A percentile compares a stretch with the other conserved stretches of the same genome.
Evolutionary conservation across 2,888 invertebrate species (phyloP).

Genomic region (Nymphalis polychloros): DNA sequence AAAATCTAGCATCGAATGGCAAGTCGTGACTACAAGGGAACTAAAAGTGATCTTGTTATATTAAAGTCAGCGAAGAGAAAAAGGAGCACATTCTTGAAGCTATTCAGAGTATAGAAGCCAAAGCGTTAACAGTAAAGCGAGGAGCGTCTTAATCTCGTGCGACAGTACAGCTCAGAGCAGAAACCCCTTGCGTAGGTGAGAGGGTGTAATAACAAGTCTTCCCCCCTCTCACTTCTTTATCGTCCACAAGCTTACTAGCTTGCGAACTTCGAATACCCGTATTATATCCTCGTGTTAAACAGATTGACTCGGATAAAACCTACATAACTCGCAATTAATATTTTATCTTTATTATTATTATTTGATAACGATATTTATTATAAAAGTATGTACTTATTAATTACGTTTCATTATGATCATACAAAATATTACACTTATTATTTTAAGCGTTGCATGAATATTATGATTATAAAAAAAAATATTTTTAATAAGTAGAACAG

Average conservation of each 20-base stretch:
- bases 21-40: not conserved
- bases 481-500: conserved; percentile 49
- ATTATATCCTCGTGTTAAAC: conserved; percentile 72
- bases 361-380: no score
- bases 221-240: conserved; percentile 54
- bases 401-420: no score
- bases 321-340: conserved; percentile 49
- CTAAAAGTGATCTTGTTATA: conserved; percentile 44
- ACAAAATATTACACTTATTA: no score
- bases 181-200: conserved; percentile 76
- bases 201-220: conserved; percentile 79
- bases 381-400: no score
- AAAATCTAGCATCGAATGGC: not conserved
- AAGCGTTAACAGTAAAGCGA: conserved; percentile 71
- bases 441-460: no score
- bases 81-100: conserved; percentile 52
- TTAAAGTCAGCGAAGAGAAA: conserved; percentile 54
- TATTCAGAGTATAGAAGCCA: conserved; percentile 62
- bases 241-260: conserved; percentile 64
- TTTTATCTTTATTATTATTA: no score
- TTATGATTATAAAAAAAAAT: no score
- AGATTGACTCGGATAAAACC: conserved; percentile 69
- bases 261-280: conserved; percentile 74
- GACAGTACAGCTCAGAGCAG: conserved; percentile 68
- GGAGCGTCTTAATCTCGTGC: conserved; percentile 76